These are phyloP conservation scores for Brachionus manjavacas DNA, from an alignment of 1,140 invertebrate genomes.

Conservation along the genomic window DNA sequence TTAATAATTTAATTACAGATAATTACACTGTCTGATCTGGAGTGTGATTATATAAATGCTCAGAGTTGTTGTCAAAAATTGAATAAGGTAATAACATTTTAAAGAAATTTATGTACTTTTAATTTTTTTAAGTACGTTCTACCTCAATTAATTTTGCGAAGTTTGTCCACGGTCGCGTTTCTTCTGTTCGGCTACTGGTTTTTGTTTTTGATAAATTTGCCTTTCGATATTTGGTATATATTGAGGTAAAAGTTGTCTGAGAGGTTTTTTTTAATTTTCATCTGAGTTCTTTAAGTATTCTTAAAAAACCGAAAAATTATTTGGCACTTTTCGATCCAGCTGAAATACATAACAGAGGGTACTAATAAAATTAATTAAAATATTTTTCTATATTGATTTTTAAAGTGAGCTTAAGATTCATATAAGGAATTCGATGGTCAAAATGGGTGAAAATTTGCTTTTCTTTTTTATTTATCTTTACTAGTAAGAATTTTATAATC, in stretches of 20 bases:
- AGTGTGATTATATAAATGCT: constrained; percentile 41
- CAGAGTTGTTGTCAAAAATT: constrained; percentile 15
- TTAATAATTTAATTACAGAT: not conserved
- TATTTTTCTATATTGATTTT: not conserved
- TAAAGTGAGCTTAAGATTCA: constrained; percentile 24
- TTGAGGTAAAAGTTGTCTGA: not conserved
- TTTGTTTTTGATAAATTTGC: not conserved
- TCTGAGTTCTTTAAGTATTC: not conserved
- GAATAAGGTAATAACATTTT: not conserved
- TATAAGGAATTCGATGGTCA: constrained; percentile 21
- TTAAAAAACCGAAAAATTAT: constrained; percentile 9
- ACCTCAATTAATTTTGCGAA: not conserved
- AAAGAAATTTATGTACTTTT: not conserved
- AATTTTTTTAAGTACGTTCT: constrained; percentile 6
- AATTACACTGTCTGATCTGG: constrained; percentile 33
- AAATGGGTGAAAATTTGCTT: constrained; percentile 19
- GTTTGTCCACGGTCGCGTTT: not conserved
- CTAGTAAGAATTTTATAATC: not conserved
- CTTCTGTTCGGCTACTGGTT: not conserved
- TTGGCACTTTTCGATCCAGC: constrained; percentile 4
- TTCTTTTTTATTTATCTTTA: constrained; percentile 36
- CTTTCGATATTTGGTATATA: constrained; percentile 21
- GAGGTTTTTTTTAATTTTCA: not conserved
- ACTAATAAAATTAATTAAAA: not conserved
- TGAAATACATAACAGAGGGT: constrained; percentile 34